Conservation (phyloP, 2,797 vertebrate genomes). For the Neomorphus geoffroyi region DNA sequence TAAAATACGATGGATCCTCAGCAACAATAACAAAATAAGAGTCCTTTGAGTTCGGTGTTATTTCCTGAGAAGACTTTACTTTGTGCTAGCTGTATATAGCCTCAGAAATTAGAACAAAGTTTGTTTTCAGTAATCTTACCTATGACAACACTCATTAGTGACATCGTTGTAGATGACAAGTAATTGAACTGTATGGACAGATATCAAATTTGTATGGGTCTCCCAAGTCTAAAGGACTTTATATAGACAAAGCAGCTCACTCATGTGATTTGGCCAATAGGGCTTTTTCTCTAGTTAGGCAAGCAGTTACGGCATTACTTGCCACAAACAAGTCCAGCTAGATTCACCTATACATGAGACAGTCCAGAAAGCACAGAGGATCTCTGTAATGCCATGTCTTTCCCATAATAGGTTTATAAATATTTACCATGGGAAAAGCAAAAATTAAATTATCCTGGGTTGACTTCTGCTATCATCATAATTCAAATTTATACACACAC, state of each 20-base stretch:
- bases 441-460: conserved; percentile 26
- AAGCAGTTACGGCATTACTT: conserved; percentile 53
- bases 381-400: neutral
- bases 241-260: neutral
- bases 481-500: conserved; percentile 18
- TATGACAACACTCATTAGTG: neutral
- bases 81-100: neutral
- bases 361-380: neutral
- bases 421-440: conserved; percentile 56
- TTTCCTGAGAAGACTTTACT: neutral
- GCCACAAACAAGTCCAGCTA: conserved; percentile 31
- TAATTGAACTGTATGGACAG: conserved; percentile 34
- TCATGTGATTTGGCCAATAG: conserved; percentile 9
- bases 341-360: neutral
- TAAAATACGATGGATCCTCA: neutral
- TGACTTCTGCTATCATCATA: conserved; percentile 28
- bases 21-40: neutral
- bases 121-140: neutral
- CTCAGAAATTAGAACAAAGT: conserved; percentile 1
- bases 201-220: neutral
- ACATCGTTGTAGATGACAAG: conserved; percentile 11
- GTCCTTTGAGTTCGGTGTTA: neutral
- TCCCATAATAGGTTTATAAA: conserved; percentile 61
- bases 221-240: conserved; percentile 13
- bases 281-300: conserved; percentile 8